Evolutionary conservation across 2,888 invertebrate species (phyloP).

Genomic region (Busseola fusca): DNA sequence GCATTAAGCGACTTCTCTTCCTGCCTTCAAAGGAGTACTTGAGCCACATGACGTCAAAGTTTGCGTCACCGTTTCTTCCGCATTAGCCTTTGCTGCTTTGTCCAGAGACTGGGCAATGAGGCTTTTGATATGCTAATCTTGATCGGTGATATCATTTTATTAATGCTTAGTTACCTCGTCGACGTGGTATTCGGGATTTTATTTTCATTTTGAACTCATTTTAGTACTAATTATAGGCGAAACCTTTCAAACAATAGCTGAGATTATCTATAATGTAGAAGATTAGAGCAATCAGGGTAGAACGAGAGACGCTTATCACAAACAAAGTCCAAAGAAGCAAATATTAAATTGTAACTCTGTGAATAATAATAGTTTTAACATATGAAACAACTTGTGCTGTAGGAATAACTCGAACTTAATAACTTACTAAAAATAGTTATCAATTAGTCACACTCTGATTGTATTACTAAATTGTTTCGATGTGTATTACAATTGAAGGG

Average conservation of each 20-base stretch:
- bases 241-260: background rate
- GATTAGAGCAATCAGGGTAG: background rate
- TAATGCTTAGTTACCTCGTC: conserved; percentile 2
- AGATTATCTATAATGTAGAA: background rate
- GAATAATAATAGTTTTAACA: background rate
- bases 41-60: conserved; percentile 31
- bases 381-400: background rate
- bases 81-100: conserved; percentile 34
- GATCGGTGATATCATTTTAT: conserved; percentile 18
- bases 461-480: background rate
- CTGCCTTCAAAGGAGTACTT: conserved; percentile 9
- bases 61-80: conserved; percentile 29
- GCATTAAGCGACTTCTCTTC: background rate
- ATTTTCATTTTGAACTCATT: background rate
- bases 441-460: background rate
- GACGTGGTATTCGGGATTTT: background rate
- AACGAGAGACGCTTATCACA: background rate
- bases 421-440: background rate
- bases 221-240: background rate
- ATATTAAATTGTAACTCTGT: background rate
- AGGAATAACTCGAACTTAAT: background rate
- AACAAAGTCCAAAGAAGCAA: background rate
- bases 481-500: background rate
- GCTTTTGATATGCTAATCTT: conserved; percentile 61
- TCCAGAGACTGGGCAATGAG: conserved; percentile 27